These are phyloP conservation scores for Drosophila nebulosa DNA, from an alignment of 1,140 invertebrate species.

Conservation along the genomic window DNA sequence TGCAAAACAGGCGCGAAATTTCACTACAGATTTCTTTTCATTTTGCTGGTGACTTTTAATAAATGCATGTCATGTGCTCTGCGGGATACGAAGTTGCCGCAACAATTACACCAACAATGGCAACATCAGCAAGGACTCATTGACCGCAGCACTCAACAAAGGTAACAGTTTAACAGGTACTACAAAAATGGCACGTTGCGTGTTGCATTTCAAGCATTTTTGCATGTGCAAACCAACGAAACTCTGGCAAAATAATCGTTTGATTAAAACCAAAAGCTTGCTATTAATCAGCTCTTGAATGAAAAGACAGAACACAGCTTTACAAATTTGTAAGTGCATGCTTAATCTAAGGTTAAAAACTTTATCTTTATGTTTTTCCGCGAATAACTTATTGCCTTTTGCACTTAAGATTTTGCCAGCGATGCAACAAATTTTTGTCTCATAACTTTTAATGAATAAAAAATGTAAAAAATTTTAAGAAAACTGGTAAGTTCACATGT, in stretches of 20 bases:
- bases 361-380: too few relatives aligned
- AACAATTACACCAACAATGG: not conserved
- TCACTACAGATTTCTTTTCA: not conserved
- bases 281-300: not conserved
- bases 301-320: not conserved
- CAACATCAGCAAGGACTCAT: slow-evolving; percentile 1
- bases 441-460: too few relatives aligned
- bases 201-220: slow-evolving; percentile 25
- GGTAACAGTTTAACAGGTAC: slow-evolving; percentile 46
- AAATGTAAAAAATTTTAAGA: too few relatives aligned
- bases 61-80: slow-evolving; percentile 52
- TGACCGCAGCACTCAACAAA: slow-evolving; percentile 43
- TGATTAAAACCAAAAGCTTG: slow-evolving; percentile 42
- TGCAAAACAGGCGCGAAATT: not conserved
- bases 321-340: not conserved
- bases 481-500: too few relatives aligned
- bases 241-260: slow-evolving; percentile 50
- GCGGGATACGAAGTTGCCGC: not conserved
- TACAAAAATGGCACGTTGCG: not conserved
- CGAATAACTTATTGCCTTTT: too few relatives aligned
- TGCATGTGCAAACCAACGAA: not conserved
- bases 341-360: not conserved
- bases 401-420: too few relatives aligned
- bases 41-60: slow-evolving; percentile 44
- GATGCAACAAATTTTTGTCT: too few relatives aligned